Base-by-base conservation (phyloP, 2,797 vertebrate genomes). In the Enteromius argenteus region DNA sequence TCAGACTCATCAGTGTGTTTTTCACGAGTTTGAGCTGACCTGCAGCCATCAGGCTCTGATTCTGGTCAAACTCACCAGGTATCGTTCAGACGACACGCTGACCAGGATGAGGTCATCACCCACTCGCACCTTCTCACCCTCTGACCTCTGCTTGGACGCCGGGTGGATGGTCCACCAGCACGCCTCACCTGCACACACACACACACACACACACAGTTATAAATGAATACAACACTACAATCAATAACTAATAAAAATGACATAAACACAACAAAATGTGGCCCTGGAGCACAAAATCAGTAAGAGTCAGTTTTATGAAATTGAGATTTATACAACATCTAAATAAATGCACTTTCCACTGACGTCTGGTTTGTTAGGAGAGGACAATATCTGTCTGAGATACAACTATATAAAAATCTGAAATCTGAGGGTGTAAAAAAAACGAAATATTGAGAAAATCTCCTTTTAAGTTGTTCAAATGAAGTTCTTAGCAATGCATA, bases 101-200 rank as follows among this genome's bases (percentile, higher is more conserved):
- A 99, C 97, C 86, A 99, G 93, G 91, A 99, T 99, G 87, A 99
- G 96, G 89, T 99, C 98, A 89, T 99, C 98, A 85, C 98, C 97
- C 39, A 98, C 98, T 32, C 98, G 93, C 0, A 99, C 97, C 92
- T 99, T 99, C 91, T 99, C 98, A 80, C 98, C 98, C 91, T 99
- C 98, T 4, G 98, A 99, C 77, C 98, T 93, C 86, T 99, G 98
- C 89, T 99, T 99, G 35, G 98, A 99, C 73, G 98, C 98, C 19
- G 98, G 98, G 89, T 99, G 97, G 85, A 99, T 99, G 51, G 97
- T 99, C 98, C 98, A 99, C 98, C 98, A 99, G 88, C 98, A 99
- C 1, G 98, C 97, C 86, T 98, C 98, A 3, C 98, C 97, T 98
- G 80, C 32, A 88, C 56, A 86, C 64, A 89, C 78, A 88, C 35